Evolutionary conservation across 2,888 invertebrate species (phyloP).

Genomic region (Gerris lacustris): DNA sequence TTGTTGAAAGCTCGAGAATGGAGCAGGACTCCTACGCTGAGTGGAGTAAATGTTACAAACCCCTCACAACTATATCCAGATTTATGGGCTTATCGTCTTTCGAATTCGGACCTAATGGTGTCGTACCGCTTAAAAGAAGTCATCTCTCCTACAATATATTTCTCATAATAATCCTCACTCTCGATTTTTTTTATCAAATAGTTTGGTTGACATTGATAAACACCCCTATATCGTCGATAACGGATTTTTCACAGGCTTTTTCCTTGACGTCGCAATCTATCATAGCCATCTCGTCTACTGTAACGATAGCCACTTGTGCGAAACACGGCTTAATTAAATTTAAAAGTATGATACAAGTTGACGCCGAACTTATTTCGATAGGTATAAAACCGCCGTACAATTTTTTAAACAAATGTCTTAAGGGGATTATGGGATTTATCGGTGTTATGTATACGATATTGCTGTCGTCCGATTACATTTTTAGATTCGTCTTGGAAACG

Average conservation of each 20-base stretch:
- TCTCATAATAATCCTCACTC: background rate
- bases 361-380: background rate
- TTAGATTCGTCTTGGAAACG: background rate
- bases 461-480: background rate
- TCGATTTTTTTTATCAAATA: conserved; percentile 6
- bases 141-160: background rate
- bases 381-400: background rate
- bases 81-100: conserved; percentile 4
- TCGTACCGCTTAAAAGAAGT: background rate
- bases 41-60: conserved; percentile 8
- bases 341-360: background rate
- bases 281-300: background rate
- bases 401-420: background rate
- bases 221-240: background rate
- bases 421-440: background rate
- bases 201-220: conserved; percentile 6
- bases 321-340: background rate
- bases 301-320: background rate
- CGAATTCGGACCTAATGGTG: background rate
- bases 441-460: background rate
- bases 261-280: background rate
- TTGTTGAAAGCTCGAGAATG: background rate
- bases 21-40: background rate
- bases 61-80: background rate
- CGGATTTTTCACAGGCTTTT: background rate